A percentile compares a stretch with the other conserved stretches of the same genome.
Conservation (phyloP, 1,140 invertebrate genomes). For the Eriocheir sinensis region DNA sequence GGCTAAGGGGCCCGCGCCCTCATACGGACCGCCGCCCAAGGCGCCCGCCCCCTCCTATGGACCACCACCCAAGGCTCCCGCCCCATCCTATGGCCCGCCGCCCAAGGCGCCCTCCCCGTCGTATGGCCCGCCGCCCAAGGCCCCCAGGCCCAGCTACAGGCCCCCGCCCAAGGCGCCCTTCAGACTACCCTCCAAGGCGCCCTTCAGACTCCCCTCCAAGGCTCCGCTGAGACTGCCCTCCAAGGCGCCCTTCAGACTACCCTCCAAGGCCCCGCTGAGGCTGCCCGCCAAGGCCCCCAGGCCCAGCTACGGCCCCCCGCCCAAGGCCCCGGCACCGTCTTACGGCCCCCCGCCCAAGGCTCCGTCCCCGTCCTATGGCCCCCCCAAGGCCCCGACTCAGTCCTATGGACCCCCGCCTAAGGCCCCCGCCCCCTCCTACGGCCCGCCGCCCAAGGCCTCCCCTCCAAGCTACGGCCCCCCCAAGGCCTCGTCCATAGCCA, state of each 20-base stretch:
- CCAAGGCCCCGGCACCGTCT: constrained; percentile 43
- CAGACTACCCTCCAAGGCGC: too few species aligned
- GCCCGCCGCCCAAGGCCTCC: constrained; percentile 74
- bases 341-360: constrained; percentile 69
- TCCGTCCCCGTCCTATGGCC: constrained; percentile 61
- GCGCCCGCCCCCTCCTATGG: constrained; percentile 71
- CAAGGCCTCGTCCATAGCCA: constrained; percentile 64
- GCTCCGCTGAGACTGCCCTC: constrained; percentile 62
- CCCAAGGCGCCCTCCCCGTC: constrained; percentile 72
- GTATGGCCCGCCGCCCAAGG: constrained; percentile 72
- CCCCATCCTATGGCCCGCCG: constrained; percentile 74
- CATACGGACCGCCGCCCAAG: constrained; percentile 53
- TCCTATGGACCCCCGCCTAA: constrained; percentile 72
- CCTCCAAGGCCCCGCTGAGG: constrained; percentile 62
- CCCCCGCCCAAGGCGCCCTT: constrained; percentile 65
- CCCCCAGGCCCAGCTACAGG: constrained; percentile 56
- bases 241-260: constrained; percentile 69
- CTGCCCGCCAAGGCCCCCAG: constrained; percentile 65
- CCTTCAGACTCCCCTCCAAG: constrained; percentile 54
- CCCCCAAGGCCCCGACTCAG: constrained; percentile 64
- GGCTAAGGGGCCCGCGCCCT: background rate
- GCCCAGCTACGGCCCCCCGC: constrained; percentile 56
- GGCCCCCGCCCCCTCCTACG: constrained; percentile 74
- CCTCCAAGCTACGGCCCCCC: constrained; percentile 70
- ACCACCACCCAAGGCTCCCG: constrained; percentile 70